These are phyloP conservation scores for Megalops cyprinoides DNA, from an alignment of 2,797 vertebrate genomes.

Conservation along the genomic window DNA sequence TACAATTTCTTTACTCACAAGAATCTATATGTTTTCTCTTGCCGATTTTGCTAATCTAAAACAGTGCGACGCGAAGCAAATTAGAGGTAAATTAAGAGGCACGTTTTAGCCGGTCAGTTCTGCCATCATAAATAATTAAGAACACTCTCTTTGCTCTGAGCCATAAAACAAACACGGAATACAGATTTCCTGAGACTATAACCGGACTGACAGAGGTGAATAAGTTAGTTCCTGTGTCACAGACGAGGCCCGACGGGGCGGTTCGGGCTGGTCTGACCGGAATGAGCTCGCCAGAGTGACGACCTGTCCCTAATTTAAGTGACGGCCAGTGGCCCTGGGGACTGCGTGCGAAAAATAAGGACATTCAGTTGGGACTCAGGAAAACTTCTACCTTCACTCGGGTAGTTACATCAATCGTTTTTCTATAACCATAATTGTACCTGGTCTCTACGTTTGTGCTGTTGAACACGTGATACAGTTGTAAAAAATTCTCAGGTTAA, in stretches of 20 bases:
- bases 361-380: conserved; percentile 62
- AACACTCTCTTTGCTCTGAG: conserved; percentile 68
- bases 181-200: conserved; percentile 53
- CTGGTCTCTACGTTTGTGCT: too few species aligned
- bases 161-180: conserved; percentile 56
- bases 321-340: conserved; percentile 74
- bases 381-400: neutral
- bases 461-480: too few species aligned
- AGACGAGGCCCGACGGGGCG: conserved; percentile 28
- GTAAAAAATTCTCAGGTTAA: too few species aligned
- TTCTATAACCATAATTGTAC: neutral
- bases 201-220: conserved; percentile 70
- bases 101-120: conserved; percentile 55
- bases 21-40: neutral
- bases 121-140: conserved; percentile 75
- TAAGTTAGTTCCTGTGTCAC: conserved; percentile 50
- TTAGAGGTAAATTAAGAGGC: neutral
- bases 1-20: neutral
- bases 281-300: conserved; percentile 65
- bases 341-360: conserved; percentile 75
- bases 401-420: neutral
- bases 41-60: neutral
- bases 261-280: conserved; percentile 56
- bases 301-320: conserved; percentile 77
- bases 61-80: neutral